Base-by-base conservation (phyloP, 2,888 invertebrate species). In the Vandiemenella viatica region DNA sequence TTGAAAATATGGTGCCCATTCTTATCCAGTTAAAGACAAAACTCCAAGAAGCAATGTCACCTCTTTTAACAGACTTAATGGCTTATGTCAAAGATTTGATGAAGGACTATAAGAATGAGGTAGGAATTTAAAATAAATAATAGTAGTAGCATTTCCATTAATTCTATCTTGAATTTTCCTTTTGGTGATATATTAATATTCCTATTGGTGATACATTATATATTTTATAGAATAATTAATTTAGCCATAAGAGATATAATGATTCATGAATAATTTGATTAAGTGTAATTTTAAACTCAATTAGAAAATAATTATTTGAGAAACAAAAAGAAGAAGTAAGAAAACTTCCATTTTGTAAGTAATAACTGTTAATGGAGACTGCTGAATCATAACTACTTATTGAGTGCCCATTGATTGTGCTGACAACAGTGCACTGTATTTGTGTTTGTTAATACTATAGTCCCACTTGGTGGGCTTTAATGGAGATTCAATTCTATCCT, bases 1-100 rank as follows among this genome's bases (percentile, higher is more conserved):
- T 79, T 6, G 79, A 80, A 56, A 73, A 75, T 57, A 65, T 83
- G 55, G 72, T 83, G 22, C 83, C 82, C 20, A 73, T 73, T 7
- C 71, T 82, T 51, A 68, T 80, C 53, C 72, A 74, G 15, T 68
- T 83, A 53, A 76, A 77, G 63, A 68, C 71, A 48, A 71, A 73
- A 53, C 61, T 82, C 57, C 71, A 73, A 53, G 58, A 63, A 42
- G 52, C 62, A 42, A 60, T 64, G 18, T 70, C 69, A 1, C 64
- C 68, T 10, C 57, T 72, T 32, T 56, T 68, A 37, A 59, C 62
- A 48, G 65, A 69, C 50, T 56, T 72, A 40, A 65, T 71, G 64
- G 52, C 59, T 15, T 71, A 65, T 55, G 57, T 71, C 22, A 58
- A 61, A 49, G 68, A 69, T 51, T 55, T 71, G 26, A 63, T 69